Evolutionary conservation across 1,140 invertebrate genomes (phyloP).

Genomic region (Cherax quadricarinatus): DNA sequence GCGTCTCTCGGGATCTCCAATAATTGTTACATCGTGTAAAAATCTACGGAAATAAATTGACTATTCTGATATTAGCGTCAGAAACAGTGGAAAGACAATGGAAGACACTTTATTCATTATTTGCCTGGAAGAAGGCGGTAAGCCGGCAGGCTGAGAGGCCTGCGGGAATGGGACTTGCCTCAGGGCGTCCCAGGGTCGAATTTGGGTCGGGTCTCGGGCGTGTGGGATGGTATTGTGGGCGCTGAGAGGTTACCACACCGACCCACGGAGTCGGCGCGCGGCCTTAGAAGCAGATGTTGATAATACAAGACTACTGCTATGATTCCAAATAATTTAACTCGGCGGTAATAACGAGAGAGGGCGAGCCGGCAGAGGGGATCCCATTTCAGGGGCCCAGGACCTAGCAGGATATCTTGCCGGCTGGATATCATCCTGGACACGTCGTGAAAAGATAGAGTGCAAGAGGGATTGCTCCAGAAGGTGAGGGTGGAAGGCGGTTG

Average conservation of each 20-base stretch:
- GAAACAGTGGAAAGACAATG: constrained; percentile 72
- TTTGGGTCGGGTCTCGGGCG: constrained; percentile 6
- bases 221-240: constrained; percentile 37
- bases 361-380: not conserved
- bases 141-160: not conserved
- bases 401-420: constrained; percentile 29
- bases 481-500: not conserved
- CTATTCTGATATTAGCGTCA: constrained; percentile 73
- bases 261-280: constrained; percentile 47
- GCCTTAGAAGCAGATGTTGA: constrained; percentile 54
- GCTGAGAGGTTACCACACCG: constrained; percentile 21
- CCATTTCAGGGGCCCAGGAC: constrained; percentile 1
- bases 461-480: not conserved
- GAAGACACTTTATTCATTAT: constrained; percentile 73
- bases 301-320: constrained; percentile 66
- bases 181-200: constrained; percentile 16
- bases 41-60: constrained; percentile 73
- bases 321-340: constrained; percentile 71
- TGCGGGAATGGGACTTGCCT: no score
- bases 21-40: constrained; percentile 73
- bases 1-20: constrained; percentile 60
- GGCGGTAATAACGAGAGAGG: constrained; percentile 64
- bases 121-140: constrained; percentile 52
- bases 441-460: constrained; percentile 30
- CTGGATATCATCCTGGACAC: constrained; percentile 55